These are phyloP conservation scores for Herpailurus yagouaroundi DNA, from an alignment of 2,113 vertebrate genomes.

Conservation along the genomic window DNA sequence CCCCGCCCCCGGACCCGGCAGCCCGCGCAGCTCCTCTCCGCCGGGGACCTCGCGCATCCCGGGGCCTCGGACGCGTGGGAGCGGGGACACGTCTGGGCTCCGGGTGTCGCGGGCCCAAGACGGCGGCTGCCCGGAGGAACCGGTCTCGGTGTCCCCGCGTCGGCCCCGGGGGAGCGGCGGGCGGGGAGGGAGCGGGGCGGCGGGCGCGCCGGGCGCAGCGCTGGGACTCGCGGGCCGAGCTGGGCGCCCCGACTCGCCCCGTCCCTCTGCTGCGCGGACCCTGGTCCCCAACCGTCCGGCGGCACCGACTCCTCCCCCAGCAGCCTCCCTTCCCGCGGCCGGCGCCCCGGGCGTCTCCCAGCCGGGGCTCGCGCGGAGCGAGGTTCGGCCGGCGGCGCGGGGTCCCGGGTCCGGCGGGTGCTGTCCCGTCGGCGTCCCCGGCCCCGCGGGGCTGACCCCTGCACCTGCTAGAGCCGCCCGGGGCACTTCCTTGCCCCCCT, in stretches of 20 bases:
- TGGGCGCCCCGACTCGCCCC: background rate
- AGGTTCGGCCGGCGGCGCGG: too few species aligned
- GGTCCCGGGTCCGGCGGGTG: too few species aligned
- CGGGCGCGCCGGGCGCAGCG: background rate
- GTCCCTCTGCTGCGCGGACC: background rate
- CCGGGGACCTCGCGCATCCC: background rate
- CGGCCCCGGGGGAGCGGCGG: background rate
- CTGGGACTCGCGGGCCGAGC: background rate
- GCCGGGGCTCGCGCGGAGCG: rapidly evolving
- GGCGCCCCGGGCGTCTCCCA: background rate
- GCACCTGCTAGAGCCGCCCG: background rate
- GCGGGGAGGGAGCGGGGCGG: background rate
- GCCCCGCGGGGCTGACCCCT: rapidly evolving
- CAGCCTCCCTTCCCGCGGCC: background rate
- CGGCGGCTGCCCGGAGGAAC: background rate
- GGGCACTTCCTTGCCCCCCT: background rate
- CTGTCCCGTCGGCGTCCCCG: background rate
- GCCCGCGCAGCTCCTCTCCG: background rate
- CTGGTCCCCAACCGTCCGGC: too few species aligned
- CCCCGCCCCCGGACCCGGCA: too few species aligned
- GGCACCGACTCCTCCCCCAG: background rate
- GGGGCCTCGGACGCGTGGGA: background rate
- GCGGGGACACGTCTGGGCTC: background rate
- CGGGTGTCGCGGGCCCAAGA: background rate
- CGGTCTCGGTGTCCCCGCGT: rapidly evolving